Evolutionary conservation across 2,888 invertebrate species (phyloP), one percentile per base, ranked within the genome.

Genomic region (Molorchus minor): DNA sequence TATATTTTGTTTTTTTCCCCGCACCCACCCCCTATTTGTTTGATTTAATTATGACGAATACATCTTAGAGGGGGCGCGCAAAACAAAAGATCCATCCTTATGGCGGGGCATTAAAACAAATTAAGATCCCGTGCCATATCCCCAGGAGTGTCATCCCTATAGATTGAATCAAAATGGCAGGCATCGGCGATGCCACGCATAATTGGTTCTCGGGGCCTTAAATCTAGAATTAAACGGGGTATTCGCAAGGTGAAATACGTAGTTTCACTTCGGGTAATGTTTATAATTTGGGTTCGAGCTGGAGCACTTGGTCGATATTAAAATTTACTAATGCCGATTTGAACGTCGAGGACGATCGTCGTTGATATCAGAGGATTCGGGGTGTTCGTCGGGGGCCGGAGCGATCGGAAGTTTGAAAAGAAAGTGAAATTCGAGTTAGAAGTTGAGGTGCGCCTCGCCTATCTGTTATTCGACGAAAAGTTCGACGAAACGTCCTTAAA

Each of bases 91-190:
- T 41, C 58, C 62, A 62, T 66, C 65, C 67, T 67, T 68, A 62
- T 56, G 64, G 64, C 61, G 61, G 61, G 45, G 68, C 68, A 73
- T 78, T 79, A 78, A 78, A 78, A 77, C 78, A 76, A 78, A 79
- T 78, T 78, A 78, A 78, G 78, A 78, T 77, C 76, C 71, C 70
- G 69, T 65, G 74, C 74, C 72, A 74, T 75, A 61, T 60, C 64
- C 66, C 84, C 84, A 68, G 74, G 84, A 83, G 84, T 84, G 84
- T 84, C 85, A 84, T 85, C 82, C 81, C 83, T 79, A 84, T 85
- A 83, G 84, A 84, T 85, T 83, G 84, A 83, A 83, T 82, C 80
- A 81, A 79, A 82, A 83, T 79, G 79, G 79, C 77, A 75, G 75
- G 76, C 74, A 74, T 75, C 75, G 76, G 49, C 60, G 51, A 64